Evolutionary conservation across 2,888 invertebrate species (phyloP), one percentile per base, ranked within the genome.

Genomic region (Drosophila barbarae): DNA sequence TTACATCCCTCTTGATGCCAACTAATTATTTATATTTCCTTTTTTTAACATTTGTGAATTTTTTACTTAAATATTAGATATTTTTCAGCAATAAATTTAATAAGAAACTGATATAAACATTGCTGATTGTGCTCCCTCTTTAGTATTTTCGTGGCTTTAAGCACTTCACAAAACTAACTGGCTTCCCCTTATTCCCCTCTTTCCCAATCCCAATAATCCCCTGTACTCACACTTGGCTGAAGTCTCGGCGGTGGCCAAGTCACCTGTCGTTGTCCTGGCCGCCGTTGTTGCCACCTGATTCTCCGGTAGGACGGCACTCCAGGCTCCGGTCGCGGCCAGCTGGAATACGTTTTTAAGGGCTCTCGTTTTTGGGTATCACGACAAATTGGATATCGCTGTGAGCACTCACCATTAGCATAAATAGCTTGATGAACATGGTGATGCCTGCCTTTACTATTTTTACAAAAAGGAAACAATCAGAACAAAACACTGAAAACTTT

Each of bases 161-260:
- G 23, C 23, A 23, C 1, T 9, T 23, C 2, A 8, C 41, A 5
- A 2, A 26, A 26, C 26, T 9, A n/a, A 41, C n/a, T 13, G 1
- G 0, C 8, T 13, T 44, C 10, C 7, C 28, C 8, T 2, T 13
- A 3, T 21, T 21, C 34, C 2, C 9, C 32, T n/a, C 4, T 13
- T 5, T 13, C 13, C 13, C 7, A 21, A 3, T 34, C 47, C 0
- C 46, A 15, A 15, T 53, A 23, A 8, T 26, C 15, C 28, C n/a
- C 8, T 7, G 2, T 21, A 73, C 87, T 86, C 76, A 89, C 88
- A 79, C 71, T 87, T 89, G 5, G 87, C 88, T 10, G 87, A 84
- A 18, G 88, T 88, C 38, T 84, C 88, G 2, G 88, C 82, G 18
- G 87, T 79, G 41, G 84, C 74, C 60, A 88, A 76, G 61, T 88